Percentiles rank a stretch among this genome's conserved stretches.
Evolutionary conservation across 2,888 invertebrate genomes (phyloP).

Genomic region (Mycalesis mineus): DNA sequence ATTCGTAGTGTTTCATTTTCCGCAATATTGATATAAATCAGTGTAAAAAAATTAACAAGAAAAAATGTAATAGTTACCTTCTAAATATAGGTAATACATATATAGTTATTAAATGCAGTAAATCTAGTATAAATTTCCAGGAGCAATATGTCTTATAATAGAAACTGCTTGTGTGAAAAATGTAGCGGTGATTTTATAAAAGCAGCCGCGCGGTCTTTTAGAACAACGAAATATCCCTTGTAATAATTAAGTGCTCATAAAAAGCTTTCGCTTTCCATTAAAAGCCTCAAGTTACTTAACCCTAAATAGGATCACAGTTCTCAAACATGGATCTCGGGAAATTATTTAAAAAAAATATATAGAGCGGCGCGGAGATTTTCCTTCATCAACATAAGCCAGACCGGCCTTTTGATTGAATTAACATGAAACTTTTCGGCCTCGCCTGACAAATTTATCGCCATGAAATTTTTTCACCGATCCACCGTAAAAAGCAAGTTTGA

Average conservation of each 20-base stretch:
- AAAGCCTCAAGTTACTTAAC: constrained; percentile 5
- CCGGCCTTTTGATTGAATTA: constrained; percentile 69
- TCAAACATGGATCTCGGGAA: constrained; percentile 14
- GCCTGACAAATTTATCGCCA: constrained; percentile 66
- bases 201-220: neutral
- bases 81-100: too few relatives aligned
- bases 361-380: constrained; percentile 33
- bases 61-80: too few relatives aligned
- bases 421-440: constrained; percentile 62
- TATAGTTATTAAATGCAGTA: too few relatives aligned
- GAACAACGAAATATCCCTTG: neutral
- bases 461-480: constrained; percentile 51
- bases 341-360: constrained; percentile 17
- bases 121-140: neutral
- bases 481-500: constrained; percentile 55
- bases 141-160: neutral
- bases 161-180: neutral
- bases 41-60: too few relatives aligned
- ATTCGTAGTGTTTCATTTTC: too few relatives aligned
- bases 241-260: neutral
- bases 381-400: constrained; percentile 68
- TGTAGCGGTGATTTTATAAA: neutral
- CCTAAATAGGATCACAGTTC: constrained; percentile 14
- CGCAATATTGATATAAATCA: too few relatives aligned
- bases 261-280: constrained; percentile 1